Conservation (phyloP, 2,113 vertebrate genomes). For the Scomber japonicus region DNA sequence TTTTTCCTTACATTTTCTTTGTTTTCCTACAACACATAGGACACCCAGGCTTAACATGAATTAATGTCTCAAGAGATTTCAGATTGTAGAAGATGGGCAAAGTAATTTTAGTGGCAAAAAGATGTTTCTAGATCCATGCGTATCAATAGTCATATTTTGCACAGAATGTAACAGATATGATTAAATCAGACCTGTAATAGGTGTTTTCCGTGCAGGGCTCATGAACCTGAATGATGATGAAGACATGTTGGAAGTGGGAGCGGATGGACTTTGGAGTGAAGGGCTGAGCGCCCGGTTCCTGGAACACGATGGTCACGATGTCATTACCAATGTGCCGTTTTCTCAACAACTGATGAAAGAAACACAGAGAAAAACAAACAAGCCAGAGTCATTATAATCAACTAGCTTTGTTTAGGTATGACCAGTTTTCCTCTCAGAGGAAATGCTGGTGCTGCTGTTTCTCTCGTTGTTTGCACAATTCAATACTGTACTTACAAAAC, state of each 20-base stretch:
- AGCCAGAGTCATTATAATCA: neutral
- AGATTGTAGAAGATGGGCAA: neutral
- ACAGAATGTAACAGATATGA: neutral
- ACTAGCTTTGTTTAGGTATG: neutral
- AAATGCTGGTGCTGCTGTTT: too few relatives aligned
- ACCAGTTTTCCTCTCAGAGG: too few relatives aligned
- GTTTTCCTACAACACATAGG: neutral
- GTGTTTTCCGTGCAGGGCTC: slow-evolving; percentile 87
- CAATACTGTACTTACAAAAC: too few relatives aligned
- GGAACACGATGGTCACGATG: slow-evolving; percentile 95
- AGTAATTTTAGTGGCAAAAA: neutral
- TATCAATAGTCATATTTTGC: neutral
- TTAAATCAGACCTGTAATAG: slow-evolving; percentile 88
- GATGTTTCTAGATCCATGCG: neutral
- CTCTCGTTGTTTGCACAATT: too few relatives aligned
- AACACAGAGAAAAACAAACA: slow-evolving; percentile 32
- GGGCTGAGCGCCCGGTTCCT: slow-evolving; percentile 90
- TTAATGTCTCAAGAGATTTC: neutral
- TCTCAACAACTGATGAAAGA: slow-evolving; percentile 86
- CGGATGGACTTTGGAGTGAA: slow-evolving; percentile 93
- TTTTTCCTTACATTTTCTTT: too few relatives aligned
- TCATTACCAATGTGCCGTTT: slow-evolving; percentile 95
- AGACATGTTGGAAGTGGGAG: slow-evolving; percentile 94
- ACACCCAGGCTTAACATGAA: too few relatives aligned
- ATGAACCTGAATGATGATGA: slow-evolving; percentile 89